Evolutionary conservation across 2,797 vertebrate genomes (phyloP).

Genomic region (Potorous gilbertii): DNA sequence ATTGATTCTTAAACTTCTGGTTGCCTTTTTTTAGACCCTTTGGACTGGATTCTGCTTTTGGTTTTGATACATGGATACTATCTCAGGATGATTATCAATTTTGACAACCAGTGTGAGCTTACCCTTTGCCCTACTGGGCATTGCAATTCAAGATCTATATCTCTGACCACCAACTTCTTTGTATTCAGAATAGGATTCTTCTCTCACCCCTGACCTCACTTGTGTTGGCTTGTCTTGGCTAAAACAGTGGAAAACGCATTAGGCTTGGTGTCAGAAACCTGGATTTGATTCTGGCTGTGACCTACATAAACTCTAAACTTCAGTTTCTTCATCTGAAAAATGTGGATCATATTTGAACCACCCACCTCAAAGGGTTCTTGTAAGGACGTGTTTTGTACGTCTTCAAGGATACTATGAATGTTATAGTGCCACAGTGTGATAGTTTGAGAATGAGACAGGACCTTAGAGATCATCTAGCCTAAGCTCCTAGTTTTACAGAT

Average conservation of each 20-base stretch:
- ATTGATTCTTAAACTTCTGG: neutral
- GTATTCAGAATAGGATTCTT: neutral
- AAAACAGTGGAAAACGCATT: neutral
- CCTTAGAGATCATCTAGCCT: neutral
- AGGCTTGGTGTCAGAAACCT: fast-evolving
- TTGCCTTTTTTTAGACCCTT: neutral
- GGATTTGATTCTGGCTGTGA: neutral
- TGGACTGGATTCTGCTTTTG: neutral
- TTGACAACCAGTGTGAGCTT: neutral
- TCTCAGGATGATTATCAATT: neutral
- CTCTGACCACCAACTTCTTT: neutral
- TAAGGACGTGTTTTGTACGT: neutral
- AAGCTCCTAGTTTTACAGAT: neutral
- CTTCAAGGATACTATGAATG: neutral
- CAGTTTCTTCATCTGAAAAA: neutral
- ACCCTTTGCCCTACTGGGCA: neutral
- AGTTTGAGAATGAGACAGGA: neutral
- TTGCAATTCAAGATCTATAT: neutral
- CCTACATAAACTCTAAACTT: neutral
- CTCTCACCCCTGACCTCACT: neutral
- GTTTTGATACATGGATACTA: neutral
- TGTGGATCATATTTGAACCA: neutral
- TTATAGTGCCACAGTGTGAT: neutral
- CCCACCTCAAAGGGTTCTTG: neutral
- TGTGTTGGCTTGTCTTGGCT: neutral